Evolutionary conservation across 64 coral and sea anemone genomes (phyloP), one percentile per base, ranked within the genome.

Genomic region (Anthopleura sola): DNA sequence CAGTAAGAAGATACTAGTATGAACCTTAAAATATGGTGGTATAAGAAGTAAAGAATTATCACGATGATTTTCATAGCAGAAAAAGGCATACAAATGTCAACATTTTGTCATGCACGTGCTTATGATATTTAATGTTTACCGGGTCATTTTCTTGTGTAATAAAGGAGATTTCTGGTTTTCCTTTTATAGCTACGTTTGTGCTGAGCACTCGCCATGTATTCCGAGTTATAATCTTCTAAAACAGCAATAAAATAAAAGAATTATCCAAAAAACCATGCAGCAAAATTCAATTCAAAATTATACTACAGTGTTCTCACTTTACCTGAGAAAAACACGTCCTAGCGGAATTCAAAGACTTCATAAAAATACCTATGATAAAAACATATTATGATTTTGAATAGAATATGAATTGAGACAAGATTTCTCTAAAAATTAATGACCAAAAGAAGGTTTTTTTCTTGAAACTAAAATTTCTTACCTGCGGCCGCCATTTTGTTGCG

Each of bases 401-500:
- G 12, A 32, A 29, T 0, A 15, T 32, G 13, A 7, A 9, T 34
- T 34, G 0, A 29, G 2, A 34, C 16, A 4, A 36, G 29, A 71
- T 71, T 15, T 15, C 3, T 33, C 66, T 21, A 0, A 62, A 34
- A 34, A 34, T 10, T 34, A 71, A 14, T 14, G 16, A 15, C 1
- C 0, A 71, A 32, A 33, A 1, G 14, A 32, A 71, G 23, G 58
- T 0, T 11, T n/a, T 71, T 34, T 32, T 34, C 3, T 71, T 1
- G 1, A 0, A 13, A 14, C 34, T 26, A 29, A 34, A 71, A 71
- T 17, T 34, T 20, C 66, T 71, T 29, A 71, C 66, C 66, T 29
- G 40, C 47, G 18, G 88, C 82, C 88, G 88, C 88, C 88, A 90
- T 90, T 46, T 90, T 90, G 51, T 12, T 37, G 33, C 78, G 24